Evolutionary conservation across 2,113 vertebrate species (phyloP).

Genomic region (Lutjanus erythropterus): DNA sequence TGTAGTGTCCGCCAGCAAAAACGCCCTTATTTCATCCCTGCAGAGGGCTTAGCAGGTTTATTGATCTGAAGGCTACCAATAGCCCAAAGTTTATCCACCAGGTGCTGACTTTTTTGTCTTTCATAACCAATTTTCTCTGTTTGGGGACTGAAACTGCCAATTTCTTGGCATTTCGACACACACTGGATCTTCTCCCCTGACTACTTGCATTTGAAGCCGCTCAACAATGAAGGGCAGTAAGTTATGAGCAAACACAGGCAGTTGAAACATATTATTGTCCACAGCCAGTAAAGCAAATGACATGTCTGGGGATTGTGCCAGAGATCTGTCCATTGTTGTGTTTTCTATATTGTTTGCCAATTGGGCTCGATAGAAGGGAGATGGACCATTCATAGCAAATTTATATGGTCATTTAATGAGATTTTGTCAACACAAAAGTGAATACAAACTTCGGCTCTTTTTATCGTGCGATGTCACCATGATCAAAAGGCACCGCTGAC

Average conservation of each 20-base stretch:
- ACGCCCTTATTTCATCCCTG: neutral
- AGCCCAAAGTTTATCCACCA: constrained; percentile 4
- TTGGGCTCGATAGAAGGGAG: neutral
- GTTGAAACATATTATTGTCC: constrained; percentile 20
- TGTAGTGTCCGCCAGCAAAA: neutral
- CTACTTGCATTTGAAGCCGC: constrained; percentile 12
- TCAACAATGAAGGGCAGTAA: constrained; percentile 13
- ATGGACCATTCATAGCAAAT: neutral
- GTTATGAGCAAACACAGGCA: constrained; percentile 21
- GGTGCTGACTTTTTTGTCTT: constrained; percentile 16
- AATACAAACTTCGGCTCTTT: neutral
- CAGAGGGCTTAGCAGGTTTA: neutral
- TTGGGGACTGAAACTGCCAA: neutral
- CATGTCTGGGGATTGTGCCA: constrained; percentile 29
- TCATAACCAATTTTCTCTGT: constrained; percentile 1
- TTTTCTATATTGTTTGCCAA: neutral
- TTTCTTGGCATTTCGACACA: constrained; percentile 27
- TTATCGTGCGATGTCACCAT: neutral
- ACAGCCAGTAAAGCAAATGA: constrained; percentile 18
- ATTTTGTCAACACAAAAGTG: neutral
- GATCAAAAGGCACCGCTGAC: too few species aligned
- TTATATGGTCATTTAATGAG: neutral
- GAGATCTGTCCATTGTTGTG: neutral
- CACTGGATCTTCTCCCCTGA: neutral
- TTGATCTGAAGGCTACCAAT: neutral